Evolutionary conservation across 2,113 vertebrate species (phyloP).

Genomic region (rat (Rattus norvegicus)): GRCr8 NC_086027.1:41055501-41056000

Average conservation of each 20-base stretch:
- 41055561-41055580: not conserved
- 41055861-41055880: not conserved
- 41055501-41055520: not conserved
- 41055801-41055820: too few species aligned
- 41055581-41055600: not conserved
- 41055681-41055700: not conserved
- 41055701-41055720: not conserved
- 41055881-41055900: conserved; percentile 34
- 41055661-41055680: not conserved
- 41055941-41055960: not conserved
- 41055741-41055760: too few species aligned
- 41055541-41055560: not conserved
- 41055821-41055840: not conserved
- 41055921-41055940: not conserved
- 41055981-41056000: not conserved
- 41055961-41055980: not conserved
- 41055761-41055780: too few species aligned
- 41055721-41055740: too few species aligned
- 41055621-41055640: not conserved
- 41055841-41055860: not conserved
- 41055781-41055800: too few species aligned
- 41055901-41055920: not conserved
- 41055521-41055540: not conserved
- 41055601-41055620: not conserved
- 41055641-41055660: not conserved